phyloP scores from a whole-genome alignment of 2,113 vertebrate genomes.

The Accipiter virgatus region DNA sequence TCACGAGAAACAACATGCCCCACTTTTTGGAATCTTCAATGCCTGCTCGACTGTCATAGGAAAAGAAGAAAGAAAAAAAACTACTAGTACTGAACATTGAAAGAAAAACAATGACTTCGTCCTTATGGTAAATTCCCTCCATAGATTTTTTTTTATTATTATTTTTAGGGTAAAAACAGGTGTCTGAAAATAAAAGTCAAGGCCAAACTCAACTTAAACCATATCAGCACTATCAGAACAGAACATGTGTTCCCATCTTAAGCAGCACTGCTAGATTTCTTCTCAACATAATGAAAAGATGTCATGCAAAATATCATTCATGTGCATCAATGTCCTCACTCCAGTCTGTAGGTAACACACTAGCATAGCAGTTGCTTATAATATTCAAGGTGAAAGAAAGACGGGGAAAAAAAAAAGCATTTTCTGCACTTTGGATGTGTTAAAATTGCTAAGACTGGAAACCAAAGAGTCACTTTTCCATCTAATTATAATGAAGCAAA shows the following conservation, averaged over 20 bases:
- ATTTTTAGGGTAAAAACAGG: not conserved
- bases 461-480: not conserved
- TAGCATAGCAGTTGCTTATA: not conserved
- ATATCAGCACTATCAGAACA: not conserved
- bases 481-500: not conserved
- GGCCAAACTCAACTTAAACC: not conserved
- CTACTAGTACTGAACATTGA: not conserved
- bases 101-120: not conserved
- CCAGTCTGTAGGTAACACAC: not conserved
- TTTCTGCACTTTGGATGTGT: not conserved
- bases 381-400: not conserved
- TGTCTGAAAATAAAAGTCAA: not conserved
- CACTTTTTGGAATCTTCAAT: slow-evolving; percentile 98
- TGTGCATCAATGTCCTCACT: not conserved
- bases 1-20: slow-evolving; percentile 98
- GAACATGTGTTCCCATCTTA: not conserved
- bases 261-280: not conserved
- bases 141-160: not conserved
- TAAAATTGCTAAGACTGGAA: not conserved
- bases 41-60: slow-evolving; percentile 83
- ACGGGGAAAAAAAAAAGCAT: accelerated
- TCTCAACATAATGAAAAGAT: not conserved
- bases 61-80: not conserved
- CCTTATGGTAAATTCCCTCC: not conserved
- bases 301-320: not conserved